Evolutionary conservation across 2,888 invertebrate genomes (phyloP).

Genomic region (Cryptophagus acutangulus): DNA sequence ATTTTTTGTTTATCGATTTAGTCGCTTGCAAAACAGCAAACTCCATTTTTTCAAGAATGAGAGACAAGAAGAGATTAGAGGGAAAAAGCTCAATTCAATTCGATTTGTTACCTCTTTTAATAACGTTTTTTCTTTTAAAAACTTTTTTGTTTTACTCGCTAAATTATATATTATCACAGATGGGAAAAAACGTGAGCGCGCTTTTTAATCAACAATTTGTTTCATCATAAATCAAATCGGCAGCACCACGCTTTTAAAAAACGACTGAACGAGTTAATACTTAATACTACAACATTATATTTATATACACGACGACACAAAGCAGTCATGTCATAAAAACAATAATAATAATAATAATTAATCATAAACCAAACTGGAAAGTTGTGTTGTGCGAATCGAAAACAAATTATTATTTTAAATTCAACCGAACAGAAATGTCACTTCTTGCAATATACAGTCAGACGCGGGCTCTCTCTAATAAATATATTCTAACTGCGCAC

Average conservation of each 20-base stretch:
- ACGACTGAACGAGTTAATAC: constrained; percentile 41
- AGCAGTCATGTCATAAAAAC: constrained; percentile 40
- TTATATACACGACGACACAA: constrained; percentile 40
- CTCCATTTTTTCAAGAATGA: too few relatives aligned
- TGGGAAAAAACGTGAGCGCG: constrained; percentile 43
- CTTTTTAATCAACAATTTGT: constrained; percentile 33
- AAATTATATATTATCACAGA: constrained; percentile 46
- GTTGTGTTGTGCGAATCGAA: too few relatives aligned
- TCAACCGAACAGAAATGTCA: too few relatives aligned
- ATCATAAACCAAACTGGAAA: constrained; percentile 30
- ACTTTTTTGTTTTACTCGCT: constrained; percentile 40
- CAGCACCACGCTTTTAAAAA: constrained; percentile 37
- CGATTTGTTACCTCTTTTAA: too few relatives aligned
- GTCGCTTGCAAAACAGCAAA: too few relatives aligned
- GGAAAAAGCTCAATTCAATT: too few relatives aligned
- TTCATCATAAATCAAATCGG: constrained; percentile 1
- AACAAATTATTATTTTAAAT: too few relatives aligned
- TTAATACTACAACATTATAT: constrained; percentile 38
- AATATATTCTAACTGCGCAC: too few relatives aligned
- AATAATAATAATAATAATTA: constrained; percentile 15
- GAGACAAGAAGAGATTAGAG: too few relatives aligned
- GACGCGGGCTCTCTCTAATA: too few relatives aligned
- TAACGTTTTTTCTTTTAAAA: constrained; percentile 5
- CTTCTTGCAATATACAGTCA: too few relatives aligned
- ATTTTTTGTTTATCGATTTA: too few relatives aligned